Evolutionary conservation across 2,888 invertebrate genomes (phyloP), one percentile per base, ranked within the genome.

Genomic region (Caenorhabditis afra): DNA sequence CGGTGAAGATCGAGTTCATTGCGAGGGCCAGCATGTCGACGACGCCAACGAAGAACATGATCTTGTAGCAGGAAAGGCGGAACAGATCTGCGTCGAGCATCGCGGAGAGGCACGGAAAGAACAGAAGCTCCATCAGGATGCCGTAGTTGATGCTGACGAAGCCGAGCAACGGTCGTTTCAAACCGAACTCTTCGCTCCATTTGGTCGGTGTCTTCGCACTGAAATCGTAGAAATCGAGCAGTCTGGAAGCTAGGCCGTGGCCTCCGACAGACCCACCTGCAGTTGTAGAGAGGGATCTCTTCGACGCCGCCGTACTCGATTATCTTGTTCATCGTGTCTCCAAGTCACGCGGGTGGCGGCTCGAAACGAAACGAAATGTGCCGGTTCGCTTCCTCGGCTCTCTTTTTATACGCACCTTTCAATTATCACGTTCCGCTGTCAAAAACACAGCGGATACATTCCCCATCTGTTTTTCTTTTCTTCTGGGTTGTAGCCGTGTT

Each of bases 41-140:
- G 1, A 83, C 64, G 0, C 75, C 79, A 16, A 82, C 76, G n/a
- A 57, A 57, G 45, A 81, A 81, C 83, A 83, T 83, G 29, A 83
- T 75, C 53, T 81, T 70, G 76, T 71, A 84, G 57, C 79, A 81
- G 29, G 79, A 65, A 7, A 68, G 45, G 0, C 66, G 49, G 55
- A 58, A 75, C 23, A 79, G 76, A 20, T 67, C 66, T 11, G 47
- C 53, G 18, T 67, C 66, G n/a, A 58, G 64, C 65, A 79, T 79
- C 12, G 64, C 55, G 14, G 39, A 39, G 4, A 78, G 67, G 18
- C 71, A 79, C 3, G 79, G 81, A 20, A 81, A 39, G 55, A 77
- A 81, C 7, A 78, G 55, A 45, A 59, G 14, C 64, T 77, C 65
- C 47, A 71, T 44, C 37, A 77, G 3, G 12, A 37, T 12, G 4